Evolutionary conservation across 2,113 vertebrate genomes (phyloP), one percentile per base, ranked within the genome.

Genomic region (Prochilodus magdalenae): DNA sequence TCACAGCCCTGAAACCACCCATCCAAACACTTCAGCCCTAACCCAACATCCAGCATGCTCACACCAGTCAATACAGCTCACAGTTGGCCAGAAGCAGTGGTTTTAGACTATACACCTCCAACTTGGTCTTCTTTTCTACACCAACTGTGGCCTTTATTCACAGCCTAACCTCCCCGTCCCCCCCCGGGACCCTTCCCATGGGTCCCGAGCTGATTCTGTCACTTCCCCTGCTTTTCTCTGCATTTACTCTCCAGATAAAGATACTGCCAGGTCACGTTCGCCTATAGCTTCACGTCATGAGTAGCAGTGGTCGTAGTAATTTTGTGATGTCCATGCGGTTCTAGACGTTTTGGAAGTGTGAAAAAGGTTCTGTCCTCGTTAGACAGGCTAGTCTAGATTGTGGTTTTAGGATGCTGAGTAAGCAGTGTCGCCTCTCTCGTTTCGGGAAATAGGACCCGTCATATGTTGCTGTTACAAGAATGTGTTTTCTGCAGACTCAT

Each of bases 141-240:
- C 92, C 92, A 89, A 73, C 80, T 27, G 91, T 91, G 91, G 91
- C 89, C 93, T 94, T 94, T 76, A 88, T 90, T 92, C 92, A 90
- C 90, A 92, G 89, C 73, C 81, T 83, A 79, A 40, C 11, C 44
- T 79, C 0, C 12, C 88, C 86, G 87, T 5, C 7, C 87, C 86
- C 86, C 1, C 22, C 20, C 20, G n/a, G n/a, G n/a, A n/a, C n/a
- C n/a, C n/a, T n/a, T n/a, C n/a, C n/a, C n/a, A n/a, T n/a, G n/a
- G n/a, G n/a, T n/a, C n/a, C n/a, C n/a, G n/a, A n/a, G n/a, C n/a
- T n/a, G n/a, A n/a, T 6, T 16, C 20, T 55, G 59, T 36, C 10
- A 12, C 14, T 36, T 8, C n/a, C 8, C 44, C 26, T n/a, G 36
- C 5, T n/a, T 65, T 83, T 75, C 44, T 75, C 65, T 44, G 49